Evolutionary conservation across 2,797 vertebrate species (phyloP).

Genomic region (Syngnathus acus): DNA sequence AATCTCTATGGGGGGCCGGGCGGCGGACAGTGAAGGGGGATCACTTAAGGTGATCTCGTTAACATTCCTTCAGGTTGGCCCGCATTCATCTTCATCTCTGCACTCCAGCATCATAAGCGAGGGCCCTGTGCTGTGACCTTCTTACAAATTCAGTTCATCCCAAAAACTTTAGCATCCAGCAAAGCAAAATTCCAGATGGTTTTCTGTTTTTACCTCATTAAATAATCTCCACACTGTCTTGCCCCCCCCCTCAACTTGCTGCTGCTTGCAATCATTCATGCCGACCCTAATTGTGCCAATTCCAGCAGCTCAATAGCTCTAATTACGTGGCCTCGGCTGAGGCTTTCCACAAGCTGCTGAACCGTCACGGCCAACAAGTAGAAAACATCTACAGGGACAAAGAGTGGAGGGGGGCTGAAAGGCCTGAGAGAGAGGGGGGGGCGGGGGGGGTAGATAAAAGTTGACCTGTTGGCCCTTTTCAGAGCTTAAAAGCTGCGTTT

Average conservation of each 20-base stretch:
- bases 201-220: background rate
- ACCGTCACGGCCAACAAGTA: constrained; percentile 75
- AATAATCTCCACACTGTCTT: background rate
- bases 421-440: constrained; percentile 3
- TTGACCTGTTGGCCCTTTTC: constrained; percentile 56
- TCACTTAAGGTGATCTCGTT: constrained; percentile 7
- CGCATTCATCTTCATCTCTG: background rate
- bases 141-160: background rate
- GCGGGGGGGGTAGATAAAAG: constrained; percentile 41
- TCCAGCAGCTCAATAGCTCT: constrained; percentile 79
- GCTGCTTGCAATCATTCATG: constrained; percentile 88
- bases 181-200: background rate
- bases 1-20: background rate
- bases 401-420: constrained; percentile 43
- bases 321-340: constrained; percentile 64
- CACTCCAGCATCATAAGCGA: background rate
- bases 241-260: constrained; percentile 71
- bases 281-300: constrained; percentile 85
- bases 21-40: background rate
- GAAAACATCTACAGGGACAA: constrained; percentile 62
- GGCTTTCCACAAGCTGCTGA: constrained; percentile 63
- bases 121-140: background rate
- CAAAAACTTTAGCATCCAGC: background rate
- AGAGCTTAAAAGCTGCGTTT: constrained; percentile 58
- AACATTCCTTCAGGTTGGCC: constrained; percentile 6